These are phyloP conservation scores for Tetranychus cinnabarinus DNA, from an alignment of 1,140 invertebrate species.

Conservation along the genomic window DNA sequence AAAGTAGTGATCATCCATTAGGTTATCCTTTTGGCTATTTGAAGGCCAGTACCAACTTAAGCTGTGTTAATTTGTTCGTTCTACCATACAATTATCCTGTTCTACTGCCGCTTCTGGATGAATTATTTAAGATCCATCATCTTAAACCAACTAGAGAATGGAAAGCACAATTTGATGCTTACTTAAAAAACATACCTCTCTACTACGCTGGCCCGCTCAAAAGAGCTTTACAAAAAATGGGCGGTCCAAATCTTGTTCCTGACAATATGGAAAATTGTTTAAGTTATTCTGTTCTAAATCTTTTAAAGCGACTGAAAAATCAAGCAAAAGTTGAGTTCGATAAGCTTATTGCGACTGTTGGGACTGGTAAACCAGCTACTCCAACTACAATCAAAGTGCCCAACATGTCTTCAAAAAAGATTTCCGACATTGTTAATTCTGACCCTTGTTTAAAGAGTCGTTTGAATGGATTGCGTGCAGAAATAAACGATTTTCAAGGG, in stretches of 20 bases:
- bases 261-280: constrained; percentile 77
- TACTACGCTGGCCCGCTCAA: constrained; percentile 83
- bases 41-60: constrained; percentile 83
- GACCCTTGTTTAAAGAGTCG: background rate
- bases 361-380: constrained; percentile 29
- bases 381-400: constrained; percentile 44
- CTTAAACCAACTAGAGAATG: constrained; percentile 72
- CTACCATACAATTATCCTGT: constrained; percentile 98
- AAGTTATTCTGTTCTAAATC: constrained; percentile 76
- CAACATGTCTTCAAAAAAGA: background rate
- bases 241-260: constrained; percentile 50
- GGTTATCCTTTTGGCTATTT: constrained; percentile 90
- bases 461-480: constrained; percentile 35
- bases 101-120: constrained; percentile 69
- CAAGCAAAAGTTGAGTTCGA: constrained; percentile 79
- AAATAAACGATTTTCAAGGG: constrained; percentile 60
- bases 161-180: constrained; percentile 71
- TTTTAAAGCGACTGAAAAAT: constrained; percentile 83
- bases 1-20: constrained; percentile 35
- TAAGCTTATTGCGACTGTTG: constrained; percentile 38
- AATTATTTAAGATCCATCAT: constrained; percentile 66
- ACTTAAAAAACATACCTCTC: constrained; percentile 75
- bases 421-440: background rate
- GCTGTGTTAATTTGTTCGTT: constrained; percentile 85
- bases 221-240: constrained; percentile 67